A percentile compares a stretch with the other conserved stretches of the same genome.
These are phyloP conservation scores for Trisateles emortualis DNA, from an alignment of 2,888 invertebrate genomes.

Conservation along the genomic window DNA sequence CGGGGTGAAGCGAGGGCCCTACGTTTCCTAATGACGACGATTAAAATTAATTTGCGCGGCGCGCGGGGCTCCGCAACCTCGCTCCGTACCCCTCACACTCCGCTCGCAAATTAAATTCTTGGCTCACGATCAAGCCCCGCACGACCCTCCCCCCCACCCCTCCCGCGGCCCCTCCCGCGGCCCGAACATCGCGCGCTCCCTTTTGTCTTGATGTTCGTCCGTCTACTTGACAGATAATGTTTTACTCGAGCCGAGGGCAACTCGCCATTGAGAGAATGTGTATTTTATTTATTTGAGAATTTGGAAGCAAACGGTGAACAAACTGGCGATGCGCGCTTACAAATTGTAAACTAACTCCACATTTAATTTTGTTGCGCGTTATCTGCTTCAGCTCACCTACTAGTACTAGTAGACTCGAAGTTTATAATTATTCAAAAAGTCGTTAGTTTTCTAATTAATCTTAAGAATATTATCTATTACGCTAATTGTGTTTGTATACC, in stretches of 20 bases:
- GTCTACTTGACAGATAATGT: constrained; percentile 64
- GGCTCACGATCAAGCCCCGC: constrained; percentile 52
- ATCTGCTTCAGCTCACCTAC: background rate
- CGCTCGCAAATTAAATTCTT: constrained; percentile 79
- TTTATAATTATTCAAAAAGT: too few species aligned
- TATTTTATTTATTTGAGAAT: constrained; percentile 22
- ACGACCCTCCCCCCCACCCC: constrained; percentile 4
- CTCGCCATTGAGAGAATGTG: constrained; percentile 26
- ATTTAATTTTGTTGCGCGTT: too few species aligned
- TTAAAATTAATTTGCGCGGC: constrained; percentile 82
- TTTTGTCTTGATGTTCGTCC: constrained; percentile 52
- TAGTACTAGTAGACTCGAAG: too few species aligned
- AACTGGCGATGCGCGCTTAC: background rate
- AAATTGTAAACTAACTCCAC: background rate
- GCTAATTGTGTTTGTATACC: too few species aligned
- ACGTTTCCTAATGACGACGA: constrained; percentile 75
- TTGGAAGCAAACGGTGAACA: constrained; percentile 1
- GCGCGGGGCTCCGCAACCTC: constrained; percentile 38
- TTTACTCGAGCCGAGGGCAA: constrained; percentile 40
- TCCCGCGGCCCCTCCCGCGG: constrained; percentile 1
- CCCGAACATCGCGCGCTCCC: constrained; percentile 35
- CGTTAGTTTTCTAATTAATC: too few species aligned
- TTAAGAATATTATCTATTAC: too few species aligned
- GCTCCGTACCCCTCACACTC: constrained; percentile 20
- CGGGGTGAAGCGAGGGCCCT: too few species aligned